Conservation (phyloP, 92 coral and sea anemone species). For the Muricea muricata region DNA sequence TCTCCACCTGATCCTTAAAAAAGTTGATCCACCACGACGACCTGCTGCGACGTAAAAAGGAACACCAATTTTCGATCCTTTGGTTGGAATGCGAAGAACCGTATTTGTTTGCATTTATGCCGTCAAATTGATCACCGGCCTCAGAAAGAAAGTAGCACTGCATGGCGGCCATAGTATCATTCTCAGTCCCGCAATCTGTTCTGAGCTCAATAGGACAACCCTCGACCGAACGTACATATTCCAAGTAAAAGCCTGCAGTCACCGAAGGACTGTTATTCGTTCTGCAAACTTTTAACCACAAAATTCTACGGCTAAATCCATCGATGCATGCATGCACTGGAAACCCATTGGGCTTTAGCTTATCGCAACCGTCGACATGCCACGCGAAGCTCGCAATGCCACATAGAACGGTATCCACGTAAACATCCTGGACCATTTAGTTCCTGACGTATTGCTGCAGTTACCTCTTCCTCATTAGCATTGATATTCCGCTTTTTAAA, state of each 20-base stretch:
- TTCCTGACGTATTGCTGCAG: neutral
- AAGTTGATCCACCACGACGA: constrained; percentile 64
- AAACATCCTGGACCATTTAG: constrained; percentile 3
- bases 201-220: constrained; percentile 2
- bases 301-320: neutral
- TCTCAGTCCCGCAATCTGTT: constrained; percentile 12
- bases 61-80: constrained; percentile 66
- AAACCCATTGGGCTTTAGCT: neutral
- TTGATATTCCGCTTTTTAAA: neutral
- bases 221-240: neutral
- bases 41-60: constrained; percentile 40
- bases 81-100: constrained; percentile 62
- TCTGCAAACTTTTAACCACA: neutral
- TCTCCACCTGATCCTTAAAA: constrained; percentile 54
- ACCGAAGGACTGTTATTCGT: neutral
- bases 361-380: neutral
- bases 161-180: no score
- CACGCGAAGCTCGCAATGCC: constrained; percentile 9
- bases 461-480: neutral
- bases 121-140: neutral
- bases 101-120: constrained; percentile 50
- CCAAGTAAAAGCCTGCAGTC: constrained; percentile 3
- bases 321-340: neutral
- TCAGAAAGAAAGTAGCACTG: neutral
- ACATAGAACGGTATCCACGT: neutral